A percentile compares a stretch with the other conserved stretches of the same genome.
Conservation (phyloP, 2,888 invertebrate genomes). For the Eupsilia transversa region DNA sequence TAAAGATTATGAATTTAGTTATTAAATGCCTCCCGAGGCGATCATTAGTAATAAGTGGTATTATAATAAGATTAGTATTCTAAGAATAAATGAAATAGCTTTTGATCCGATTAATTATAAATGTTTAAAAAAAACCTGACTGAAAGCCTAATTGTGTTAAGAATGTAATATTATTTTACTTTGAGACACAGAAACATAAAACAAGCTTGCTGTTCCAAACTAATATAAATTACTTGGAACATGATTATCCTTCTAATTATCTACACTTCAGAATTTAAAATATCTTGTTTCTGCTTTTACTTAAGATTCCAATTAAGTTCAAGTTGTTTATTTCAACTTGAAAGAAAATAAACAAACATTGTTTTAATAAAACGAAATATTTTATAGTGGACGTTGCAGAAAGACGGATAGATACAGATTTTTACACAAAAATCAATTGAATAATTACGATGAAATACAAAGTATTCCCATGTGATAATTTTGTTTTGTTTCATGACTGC, state of each 20-base stretch:
- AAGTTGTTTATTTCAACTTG: conserved; percentile 14
- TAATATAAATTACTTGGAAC: not conserved
- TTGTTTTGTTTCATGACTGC: not conserved
- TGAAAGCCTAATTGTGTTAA: not conserved
- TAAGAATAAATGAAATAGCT: not conserved
- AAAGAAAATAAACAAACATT: not conserved
- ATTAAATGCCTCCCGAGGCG: no score
- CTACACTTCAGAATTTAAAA: not conserved
- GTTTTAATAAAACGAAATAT: not conserved
- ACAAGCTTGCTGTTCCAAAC: not conserved
- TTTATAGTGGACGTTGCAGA: not conserved
- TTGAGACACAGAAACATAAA: not conserved
- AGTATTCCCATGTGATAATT: not conserved
- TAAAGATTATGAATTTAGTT: no score
- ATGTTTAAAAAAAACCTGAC: not conserved
- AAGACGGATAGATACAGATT: conserved; percentile 3
- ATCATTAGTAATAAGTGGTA: no score
- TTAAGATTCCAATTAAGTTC: not conserved
- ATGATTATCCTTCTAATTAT: not conserved
- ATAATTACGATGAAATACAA: not conserved
- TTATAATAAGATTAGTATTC: no score
- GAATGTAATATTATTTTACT: not conserved
- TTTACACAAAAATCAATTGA: not conserved
- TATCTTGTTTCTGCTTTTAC: not conserved
- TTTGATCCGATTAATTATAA: not conserved